Evolutionary conservation across 2,113 vertebrate species (phyloP).

Genomic region (Elephas maximus): DNA sequence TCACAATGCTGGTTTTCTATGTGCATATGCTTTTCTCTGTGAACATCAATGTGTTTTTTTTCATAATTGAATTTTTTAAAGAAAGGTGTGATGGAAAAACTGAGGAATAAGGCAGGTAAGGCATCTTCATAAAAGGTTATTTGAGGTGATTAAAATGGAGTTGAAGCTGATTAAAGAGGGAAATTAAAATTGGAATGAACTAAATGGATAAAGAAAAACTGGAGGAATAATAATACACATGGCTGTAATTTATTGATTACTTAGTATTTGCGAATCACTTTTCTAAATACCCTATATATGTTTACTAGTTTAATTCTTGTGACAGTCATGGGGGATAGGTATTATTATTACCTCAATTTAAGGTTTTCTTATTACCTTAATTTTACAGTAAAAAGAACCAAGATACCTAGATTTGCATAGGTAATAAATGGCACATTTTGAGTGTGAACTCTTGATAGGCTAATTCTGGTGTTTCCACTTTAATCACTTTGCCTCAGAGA

Average conservation of each 20-base stretch:
- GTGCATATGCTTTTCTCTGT: background rate
- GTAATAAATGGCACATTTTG: background rate
- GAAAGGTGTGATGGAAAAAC: background rate
- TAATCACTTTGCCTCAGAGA: background rate
- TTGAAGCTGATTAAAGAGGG: background rate
- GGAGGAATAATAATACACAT: background rate
- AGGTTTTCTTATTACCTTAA: background rate
- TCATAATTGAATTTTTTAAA: background rate
- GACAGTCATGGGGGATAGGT: background rate
- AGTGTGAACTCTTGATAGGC: background rate
- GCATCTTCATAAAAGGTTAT: background rate
- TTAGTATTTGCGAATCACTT: too few relatives aligned
- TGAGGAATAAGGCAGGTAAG: background rate
- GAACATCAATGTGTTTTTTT: background rate
- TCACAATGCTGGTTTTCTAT: background rate
- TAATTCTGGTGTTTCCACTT: background rate
- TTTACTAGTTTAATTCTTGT: background rate
- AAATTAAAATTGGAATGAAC: background rate
- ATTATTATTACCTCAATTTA: background rate
- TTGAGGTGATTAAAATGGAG: background rate
- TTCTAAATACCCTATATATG: too few relatives aligned
- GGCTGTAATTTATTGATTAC: too few relatives aligned
- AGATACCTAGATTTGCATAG: background rate
- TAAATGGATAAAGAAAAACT: background rate
- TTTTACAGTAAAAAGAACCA: background rate